These are phyloP conservation scores for Acleris sparsana DNA, from an alignment of 2,888 invertebrate species.

Conservation along the genomic window DNA sequence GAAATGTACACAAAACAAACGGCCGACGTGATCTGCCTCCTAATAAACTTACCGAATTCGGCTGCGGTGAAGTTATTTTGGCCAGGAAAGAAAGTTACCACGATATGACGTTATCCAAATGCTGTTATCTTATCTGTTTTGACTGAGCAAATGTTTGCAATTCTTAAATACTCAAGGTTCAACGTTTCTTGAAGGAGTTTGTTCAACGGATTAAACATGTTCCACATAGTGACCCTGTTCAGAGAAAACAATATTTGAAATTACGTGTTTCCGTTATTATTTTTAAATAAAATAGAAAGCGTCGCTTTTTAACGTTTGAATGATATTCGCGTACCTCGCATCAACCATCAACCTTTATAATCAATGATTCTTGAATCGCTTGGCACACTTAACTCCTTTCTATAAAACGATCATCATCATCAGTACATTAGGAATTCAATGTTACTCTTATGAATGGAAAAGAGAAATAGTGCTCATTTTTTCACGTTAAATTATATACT, in stretches of 20 bases:
- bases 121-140: slow-evolving; percentile 50
- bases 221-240: slow-evolving; percentile 5
- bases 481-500: too few species aligned
- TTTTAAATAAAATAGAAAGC: slow-evolving; percentile 30
- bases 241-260: background rate
- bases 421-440: slow-evolving; percentile 22
- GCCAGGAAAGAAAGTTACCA: slow-evolving; percentile 29
- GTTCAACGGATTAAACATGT: slow-evolving; percentile 18
- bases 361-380: slow-evolving; percentile 32
- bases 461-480: too few species aligned
- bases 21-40: slow-evolving; percentile 8
- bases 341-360: slow-evolving; percentile 32
- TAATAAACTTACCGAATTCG: slow-evolving; percentile 4
- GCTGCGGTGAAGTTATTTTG: slow-evolving; percentile 4
- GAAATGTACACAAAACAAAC: slow-evolving; percentile 15
- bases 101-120: slow-evolving; percentile 51
- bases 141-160: slow-evolving; percentile 58
- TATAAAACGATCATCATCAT: slow-evolving; percentile 31
- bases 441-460: slow-evolving; percentile 17
- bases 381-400: slow-evolving; percentile 36
- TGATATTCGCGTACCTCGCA: slow-evolving; percentile 30
- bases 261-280: slow-evolving; percentile 8
- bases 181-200: slow-evolving; percentile 18
- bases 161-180: slow-evolving; percentile 27
- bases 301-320: slow-evolving; percentile 12